Conservation (phyloP, 53 echinoderm and acorn worm species). For the Stichopus horrens region DNA sequence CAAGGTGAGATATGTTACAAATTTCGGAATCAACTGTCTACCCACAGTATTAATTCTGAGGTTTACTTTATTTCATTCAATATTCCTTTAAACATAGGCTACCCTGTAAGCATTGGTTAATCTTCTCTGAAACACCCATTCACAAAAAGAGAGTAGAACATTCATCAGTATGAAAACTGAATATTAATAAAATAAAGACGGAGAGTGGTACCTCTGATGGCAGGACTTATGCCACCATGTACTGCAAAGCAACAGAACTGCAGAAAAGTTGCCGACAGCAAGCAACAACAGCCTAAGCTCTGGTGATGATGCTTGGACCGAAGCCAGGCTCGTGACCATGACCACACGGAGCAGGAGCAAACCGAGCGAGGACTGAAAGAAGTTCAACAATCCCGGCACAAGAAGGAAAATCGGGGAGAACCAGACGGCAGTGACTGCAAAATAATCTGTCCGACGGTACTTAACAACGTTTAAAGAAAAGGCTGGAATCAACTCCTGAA, state of each 20-base stretch:
- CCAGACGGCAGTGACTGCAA: constrained; percentile 72
- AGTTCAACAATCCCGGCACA: constrained; percentile 43
- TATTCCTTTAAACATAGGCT: neutral
- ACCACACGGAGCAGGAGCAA: constrained; percentile 70
- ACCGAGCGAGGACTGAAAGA: constrained; percentile 68
- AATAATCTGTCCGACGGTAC: constrained; percentile 76
- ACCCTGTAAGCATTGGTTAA: neutral
- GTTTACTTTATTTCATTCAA: neutral
- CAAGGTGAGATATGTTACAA: no score
- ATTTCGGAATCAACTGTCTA: no score
- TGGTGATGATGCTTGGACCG: constrained; percentile 81
- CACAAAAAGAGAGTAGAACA: no score
- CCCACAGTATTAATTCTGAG: no score
- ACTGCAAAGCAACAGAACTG: constrained; percentile 64
- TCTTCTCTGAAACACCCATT: neutral
- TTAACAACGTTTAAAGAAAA: constrained; percentile 83
- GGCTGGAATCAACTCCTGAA: constrained; percentile 82
- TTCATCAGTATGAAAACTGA: neutral
- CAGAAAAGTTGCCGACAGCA: constrained; percentile 73
- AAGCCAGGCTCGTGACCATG: constrained; percentile 68
- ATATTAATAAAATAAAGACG: neutral
- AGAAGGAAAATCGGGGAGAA: constrained; percentile 71
- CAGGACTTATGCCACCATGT: constrained; percentile 90
- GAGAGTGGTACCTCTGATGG: constrained; percentile 74
- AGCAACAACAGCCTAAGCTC: constrained; percentile 59